Percentiles rank a stretch among this genome's conserved stretches.
Evolutionary conservation across 2,113 vertebrate species (phyloP).

Genomic region (Phrynosoma blainvillii): DNA sequence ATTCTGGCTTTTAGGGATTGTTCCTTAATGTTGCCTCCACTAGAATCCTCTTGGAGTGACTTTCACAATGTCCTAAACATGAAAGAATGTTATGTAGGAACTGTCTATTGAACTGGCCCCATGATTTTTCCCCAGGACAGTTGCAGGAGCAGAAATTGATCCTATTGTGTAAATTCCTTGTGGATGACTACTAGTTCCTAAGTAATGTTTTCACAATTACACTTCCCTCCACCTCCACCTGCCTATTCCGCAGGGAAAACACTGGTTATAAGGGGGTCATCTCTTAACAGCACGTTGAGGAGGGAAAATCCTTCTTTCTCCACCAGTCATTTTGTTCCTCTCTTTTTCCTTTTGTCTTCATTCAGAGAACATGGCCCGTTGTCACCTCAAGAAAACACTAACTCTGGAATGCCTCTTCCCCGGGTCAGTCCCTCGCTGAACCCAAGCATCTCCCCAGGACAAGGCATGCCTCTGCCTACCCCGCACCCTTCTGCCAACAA

Average conservation of each 20-base stretch:
- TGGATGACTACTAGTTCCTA: neutral
- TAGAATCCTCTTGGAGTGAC: neutral
- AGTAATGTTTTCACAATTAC: neutral
- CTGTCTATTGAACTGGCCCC: neutral
- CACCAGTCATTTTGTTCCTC: neutral
- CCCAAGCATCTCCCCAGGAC: constrained; percentile 77
- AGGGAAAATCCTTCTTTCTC: neutral
- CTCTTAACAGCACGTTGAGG: neutral
- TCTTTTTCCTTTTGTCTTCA: neutral
- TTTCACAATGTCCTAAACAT: neutral
- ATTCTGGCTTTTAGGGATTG: neutral
- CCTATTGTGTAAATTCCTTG: neutral
- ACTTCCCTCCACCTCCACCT: too few species aligned
- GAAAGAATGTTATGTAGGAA: neutral
- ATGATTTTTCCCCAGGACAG: neutral
- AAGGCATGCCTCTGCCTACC: constrained; percentile 74
- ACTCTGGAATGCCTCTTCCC: constrained; percentile 83
- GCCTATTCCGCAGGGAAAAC: neutral
- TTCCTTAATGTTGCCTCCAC: neutral
- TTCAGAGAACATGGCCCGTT: constrained; percentile 93
- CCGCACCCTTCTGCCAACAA: constrained; percentile 75
- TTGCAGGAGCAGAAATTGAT: neutral
- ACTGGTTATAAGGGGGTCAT: too few species aligned
- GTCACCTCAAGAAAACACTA: constrained; percentile 94
- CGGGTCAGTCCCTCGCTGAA: constrained; percentile 80